A percentile compares a stretch with the other conserved stretches of the same genome.
These are phyloP conservation scores for Cotesia glomerata DNA, from an alignment of 1,140 invertebrate genomes.

Conservation along the genomic window DNA sequence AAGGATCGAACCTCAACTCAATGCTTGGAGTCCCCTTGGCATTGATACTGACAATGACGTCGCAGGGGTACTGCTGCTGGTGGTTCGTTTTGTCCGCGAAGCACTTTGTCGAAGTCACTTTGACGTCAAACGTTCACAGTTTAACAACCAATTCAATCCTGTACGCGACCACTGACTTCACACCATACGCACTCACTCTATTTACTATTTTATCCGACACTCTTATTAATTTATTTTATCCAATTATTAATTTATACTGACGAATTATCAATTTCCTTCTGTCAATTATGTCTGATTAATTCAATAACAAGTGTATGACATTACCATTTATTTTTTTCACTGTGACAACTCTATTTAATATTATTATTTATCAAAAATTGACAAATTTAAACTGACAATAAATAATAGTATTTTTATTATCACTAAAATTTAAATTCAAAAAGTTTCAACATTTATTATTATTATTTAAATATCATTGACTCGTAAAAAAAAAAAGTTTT, in stretches of 20 bases:
- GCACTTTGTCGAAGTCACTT: slow-evolving; percentile 54
- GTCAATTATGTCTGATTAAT: too few relatives aligned
- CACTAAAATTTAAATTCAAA: too few relatives aligned
- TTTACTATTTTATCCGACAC: neutral
- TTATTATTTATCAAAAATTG: too few relatives aligned
- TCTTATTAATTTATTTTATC: neutral
- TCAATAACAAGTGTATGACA: too few relatives aligned
- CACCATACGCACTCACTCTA: slow-evolving; percentile 8
- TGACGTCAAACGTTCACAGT: slow-evolving; percentile 37
- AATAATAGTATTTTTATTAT: too few relatives aligned
- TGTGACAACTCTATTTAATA: too few relatives aligned
- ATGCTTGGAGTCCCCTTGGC: slow-evolving; percentile 47
- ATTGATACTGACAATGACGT: slow-evolving; percentile 55
- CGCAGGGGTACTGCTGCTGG: slow-evolving; percentile 44
- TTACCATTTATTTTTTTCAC: too few relatives aligned
- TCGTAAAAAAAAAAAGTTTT: too few relatives aligned
- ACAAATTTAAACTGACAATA: too few relatives aligned
- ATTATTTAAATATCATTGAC: too few relatives aligned
- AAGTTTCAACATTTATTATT: too few relatives aligned
- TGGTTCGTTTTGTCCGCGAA: slow-evolving; percentile 43
- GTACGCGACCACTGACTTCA: neutral
- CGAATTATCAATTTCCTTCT: too few relatives aligned
- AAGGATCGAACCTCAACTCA: slow-evolving; percentile 48
- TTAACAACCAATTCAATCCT: slow-evolving; percentile 9
- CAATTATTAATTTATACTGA: neutral